phyloP scores from a whole-genome alignment of 2,888 invertebrate species.

The Anticlea derivata region DNA sequence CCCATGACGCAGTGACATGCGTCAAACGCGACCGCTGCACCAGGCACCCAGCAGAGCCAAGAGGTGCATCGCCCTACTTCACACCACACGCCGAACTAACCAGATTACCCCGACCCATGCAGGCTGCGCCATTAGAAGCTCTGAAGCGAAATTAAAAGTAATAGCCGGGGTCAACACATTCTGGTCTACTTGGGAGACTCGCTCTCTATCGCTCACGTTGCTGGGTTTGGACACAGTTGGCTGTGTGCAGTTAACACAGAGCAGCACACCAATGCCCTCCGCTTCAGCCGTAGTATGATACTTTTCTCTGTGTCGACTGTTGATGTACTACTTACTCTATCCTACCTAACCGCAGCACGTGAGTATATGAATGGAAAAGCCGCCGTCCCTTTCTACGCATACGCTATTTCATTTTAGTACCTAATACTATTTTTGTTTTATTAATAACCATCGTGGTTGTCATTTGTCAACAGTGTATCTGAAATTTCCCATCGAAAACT shows the following conservation, averaged over 20 bases:
- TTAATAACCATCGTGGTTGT: background rate
- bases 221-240: slow-evolving; percentile 27
- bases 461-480: no score
- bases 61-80: slow-evolving; percentile 56
- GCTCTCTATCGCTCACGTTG: slow-evolving; percentile 51
- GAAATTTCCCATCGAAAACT: no score
- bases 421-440: background rate
- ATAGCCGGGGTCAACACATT: slow-evolving; percentile 36
- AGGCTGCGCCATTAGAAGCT: slow-evolving; percentile 31
- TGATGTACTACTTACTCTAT: no score
- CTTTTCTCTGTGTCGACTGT: slow-evolving; percentile 11
- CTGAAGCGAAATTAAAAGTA: slow-evolving; percentile 7
- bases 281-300: slow-evolving; percentile 7
- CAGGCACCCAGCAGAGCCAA: slow-evolving; percentile 58
- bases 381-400: slow-evolving; percentile 1
- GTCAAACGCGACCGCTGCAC: slow-evolving; percentile 74
- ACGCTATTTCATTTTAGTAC: background rate
- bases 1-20: slow-evolving; percentile 79
- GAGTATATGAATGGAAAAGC: slow-evolving; percentile 7
- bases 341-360: background rate
- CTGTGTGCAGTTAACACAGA: slow-evolving; percentile 28
- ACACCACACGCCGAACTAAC: slow-evolving; percentile 16
- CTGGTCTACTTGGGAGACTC: slow-evolving; percentile 38
- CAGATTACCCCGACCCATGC: slow-evolving; percentile 29
- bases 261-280: slow-evolving; percentile 17